A percentile compares a stretch with the other conserved stretches of the same genome.
Conservation (phyloP, 2,113 vertebrate species). For the Erythrolamprus reginae region DNA sequence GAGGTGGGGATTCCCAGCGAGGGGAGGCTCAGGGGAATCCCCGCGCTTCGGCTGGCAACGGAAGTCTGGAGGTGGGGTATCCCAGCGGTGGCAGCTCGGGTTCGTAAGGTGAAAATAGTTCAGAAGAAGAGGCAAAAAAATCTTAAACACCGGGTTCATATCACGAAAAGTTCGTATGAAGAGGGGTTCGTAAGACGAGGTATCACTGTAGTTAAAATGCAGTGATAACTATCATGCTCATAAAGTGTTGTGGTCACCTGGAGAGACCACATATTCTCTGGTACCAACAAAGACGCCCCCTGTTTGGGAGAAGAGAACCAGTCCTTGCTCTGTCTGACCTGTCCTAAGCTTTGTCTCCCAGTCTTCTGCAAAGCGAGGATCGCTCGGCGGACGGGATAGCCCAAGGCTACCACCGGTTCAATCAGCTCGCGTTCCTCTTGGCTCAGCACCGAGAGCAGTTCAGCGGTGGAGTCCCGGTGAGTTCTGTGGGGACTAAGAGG, state of each 20-base stretch:
- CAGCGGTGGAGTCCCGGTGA: constrained; percentile 67
- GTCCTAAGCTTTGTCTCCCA: constrained; percentile 76
- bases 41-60: no score
- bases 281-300: not conserved
- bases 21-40: no score
- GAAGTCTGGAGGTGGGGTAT: no score
- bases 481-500: constrained; percentile 47
- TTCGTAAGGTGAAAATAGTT: no score
- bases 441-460: constrained; percentile 84
- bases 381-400: constrained; percentile 81
- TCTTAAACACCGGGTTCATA: no score
- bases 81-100: no score
- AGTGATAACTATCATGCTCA: no score
- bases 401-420: constrained; percentile 73
- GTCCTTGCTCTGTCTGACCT: constrained; percentile 69
- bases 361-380: constrained; percentile 90
- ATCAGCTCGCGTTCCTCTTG: constrained; percentile 86
- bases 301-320: rapidly evolving
- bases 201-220: no score
- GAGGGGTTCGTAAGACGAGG: no score
- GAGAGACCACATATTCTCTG: not conserved
- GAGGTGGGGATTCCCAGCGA: no score
- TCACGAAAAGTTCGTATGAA: no score
- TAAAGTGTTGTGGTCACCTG: not conserved
- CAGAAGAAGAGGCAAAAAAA: no score